A percentile compares a stretch with the other conserved stretches of the same genome.
These are phyloP conservation scores for Myathropa florea DNA, from an alignment of 2,888 invertebrate genomes.

Conservation along the genomic window DNA sequence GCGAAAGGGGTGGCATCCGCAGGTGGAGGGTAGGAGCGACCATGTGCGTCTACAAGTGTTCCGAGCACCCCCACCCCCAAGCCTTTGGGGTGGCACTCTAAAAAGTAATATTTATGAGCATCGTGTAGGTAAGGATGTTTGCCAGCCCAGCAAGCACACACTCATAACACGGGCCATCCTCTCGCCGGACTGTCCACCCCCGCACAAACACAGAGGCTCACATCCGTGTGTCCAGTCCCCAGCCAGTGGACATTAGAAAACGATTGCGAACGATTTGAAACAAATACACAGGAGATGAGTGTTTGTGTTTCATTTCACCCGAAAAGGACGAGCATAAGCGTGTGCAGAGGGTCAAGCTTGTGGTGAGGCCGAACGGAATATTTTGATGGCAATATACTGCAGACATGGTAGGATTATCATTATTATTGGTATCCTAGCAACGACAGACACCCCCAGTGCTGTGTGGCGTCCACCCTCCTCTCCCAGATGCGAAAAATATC, in stretches of 20 bases:
- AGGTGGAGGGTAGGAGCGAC: conserved; percentile 11
- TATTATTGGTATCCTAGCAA: conserved; percentile 71
- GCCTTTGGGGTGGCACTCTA: conserved; percentile 26
- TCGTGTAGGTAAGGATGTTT: conserved; percentile 38
- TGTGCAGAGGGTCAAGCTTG: conserved; percentile 48
- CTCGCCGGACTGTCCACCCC: conserved; percentile 21
- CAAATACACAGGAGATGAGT: conserved; percentile 60
- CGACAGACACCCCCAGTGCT: conserved; percentile 8
- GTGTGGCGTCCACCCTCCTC: conserved; percentile 6
- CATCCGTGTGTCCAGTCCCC: neutral
- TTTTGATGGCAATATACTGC: conserved; percentile 65
- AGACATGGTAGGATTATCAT: conserved; percentile 68
- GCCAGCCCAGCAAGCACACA: conserved; percentile 40
- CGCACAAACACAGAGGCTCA: neutral
- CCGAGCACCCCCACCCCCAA: neutral
- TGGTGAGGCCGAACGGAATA: conserved; percentile 65
- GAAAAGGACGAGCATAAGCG: conserved; percentile 6
- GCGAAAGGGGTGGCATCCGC: conserved; percentile 30
- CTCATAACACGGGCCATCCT: conserved; percentile 67
- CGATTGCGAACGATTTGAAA: conserved; percentile 69
- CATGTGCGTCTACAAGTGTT: conserved; percentile 67
- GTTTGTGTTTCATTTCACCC: conserved; percentile 65
- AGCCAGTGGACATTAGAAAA: conserved; percentile 64
- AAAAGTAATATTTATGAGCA: conserved; percentile 70
- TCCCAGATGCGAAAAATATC: conserved; percentile 17